Evolutionary conservation across 1,140 invertebrate genomes (phyloP).

Genomic region (Neodiprion lecontei): DNA sequence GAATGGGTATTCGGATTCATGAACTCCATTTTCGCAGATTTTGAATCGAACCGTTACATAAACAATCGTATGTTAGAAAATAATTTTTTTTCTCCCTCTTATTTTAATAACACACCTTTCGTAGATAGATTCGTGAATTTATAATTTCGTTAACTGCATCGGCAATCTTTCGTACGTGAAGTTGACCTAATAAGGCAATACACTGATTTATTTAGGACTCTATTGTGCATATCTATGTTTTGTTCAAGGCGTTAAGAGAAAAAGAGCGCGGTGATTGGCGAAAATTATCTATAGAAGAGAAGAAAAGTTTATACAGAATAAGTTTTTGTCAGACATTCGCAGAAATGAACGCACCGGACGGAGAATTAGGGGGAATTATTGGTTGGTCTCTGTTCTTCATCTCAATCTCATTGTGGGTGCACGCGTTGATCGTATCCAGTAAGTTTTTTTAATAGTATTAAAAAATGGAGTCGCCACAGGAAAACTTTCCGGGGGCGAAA

Average conservation of each 20-base stretch:
- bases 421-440: constrained; percentile 58
- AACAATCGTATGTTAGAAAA: background rate
- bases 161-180: too few relatives aligned
- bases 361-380: constrained; percentile 66
- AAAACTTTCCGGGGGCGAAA: too few relatives aligned
- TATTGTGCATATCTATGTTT: too few relatives aligned
- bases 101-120: background rate
- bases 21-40: too few relatives aligned
- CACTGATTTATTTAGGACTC: too few relatives aligned
- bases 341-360: constrained; percentile 57
- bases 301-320: constrained; percentile 72
- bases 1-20: too few relatives aligned
- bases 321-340: constrained; percentile 72
- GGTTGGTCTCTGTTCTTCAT: constrained; percentile 50
- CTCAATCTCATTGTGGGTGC: constrained; percentile 55
- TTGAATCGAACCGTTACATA: too few relatives aligned
- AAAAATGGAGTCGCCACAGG: background rate
- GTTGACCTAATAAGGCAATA: too few relatives aligned
- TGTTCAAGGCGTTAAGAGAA: constrained; percentile 60
- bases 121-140: too few relatives aligned
- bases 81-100: background rate
- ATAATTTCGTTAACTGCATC: too few relatives aligned
- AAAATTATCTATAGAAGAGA: constrained; percentile 68
- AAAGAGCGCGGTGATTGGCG: constrained; percentile 77
- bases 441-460: constrained; percentile 33